Percentiles rank a stretch among this genome's conserved stretches.
phyloP scores from a whole-genome alignment of 2,797 vertebrate species.

The Simalia tracyae region DNA sequence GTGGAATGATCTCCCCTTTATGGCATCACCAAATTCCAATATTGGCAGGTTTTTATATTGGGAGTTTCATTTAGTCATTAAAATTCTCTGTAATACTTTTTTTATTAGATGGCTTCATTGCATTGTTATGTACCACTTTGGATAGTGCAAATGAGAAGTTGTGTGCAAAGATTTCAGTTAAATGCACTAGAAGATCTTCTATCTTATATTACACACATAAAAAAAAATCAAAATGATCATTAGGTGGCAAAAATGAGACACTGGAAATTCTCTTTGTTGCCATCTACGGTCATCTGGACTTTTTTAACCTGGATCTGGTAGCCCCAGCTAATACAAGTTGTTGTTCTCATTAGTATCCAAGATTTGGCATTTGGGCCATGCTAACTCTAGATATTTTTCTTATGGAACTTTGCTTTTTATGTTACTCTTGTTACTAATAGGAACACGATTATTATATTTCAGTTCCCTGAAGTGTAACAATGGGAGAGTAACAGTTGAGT shows the following conservation, averaged over 20 bases:
- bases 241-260: background rate
- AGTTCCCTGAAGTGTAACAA: background rate
- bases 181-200: background rate
- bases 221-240: background rate
- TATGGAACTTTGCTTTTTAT: background rate
- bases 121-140: background rate
- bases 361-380: background rate
- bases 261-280: background rate
- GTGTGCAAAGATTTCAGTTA: background rate
- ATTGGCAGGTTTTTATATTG: background rate
- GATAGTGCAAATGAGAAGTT: background rate
- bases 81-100: background rate
- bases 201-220: background rate
- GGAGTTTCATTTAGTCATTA: background rate
- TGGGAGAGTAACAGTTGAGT: background rate
- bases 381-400: background rate
- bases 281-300: background rate
- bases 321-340: background rate
- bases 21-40: background rate
- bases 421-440: background rate
- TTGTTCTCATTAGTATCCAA: background rate
- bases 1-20: background rate
- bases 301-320: background rate
- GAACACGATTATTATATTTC: background rate
- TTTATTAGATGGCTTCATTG: background rate